Evolutionary conservation across 2,888 invertebrate species (phyloP).

Genomic region (Ametastegia equiseti): DNA sequence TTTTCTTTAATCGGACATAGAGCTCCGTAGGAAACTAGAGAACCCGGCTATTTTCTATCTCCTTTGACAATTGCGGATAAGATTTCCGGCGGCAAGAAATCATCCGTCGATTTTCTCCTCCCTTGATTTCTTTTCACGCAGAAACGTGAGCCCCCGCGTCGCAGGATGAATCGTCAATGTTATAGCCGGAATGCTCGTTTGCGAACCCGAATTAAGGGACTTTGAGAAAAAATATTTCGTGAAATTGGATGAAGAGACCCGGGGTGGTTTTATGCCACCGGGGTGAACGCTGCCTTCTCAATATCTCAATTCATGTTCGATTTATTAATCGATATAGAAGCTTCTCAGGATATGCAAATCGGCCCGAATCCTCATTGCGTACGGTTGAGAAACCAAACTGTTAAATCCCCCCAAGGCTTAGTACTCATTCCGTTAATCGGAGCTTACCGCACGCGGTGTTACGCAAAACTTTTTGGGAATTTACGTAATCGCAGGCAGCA

Average conservation of each 20-base stretch:
- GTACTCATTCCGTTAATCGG: not conserved
- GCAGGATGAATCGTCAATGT: not conserved
- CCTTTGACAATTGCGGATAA: not conserved
- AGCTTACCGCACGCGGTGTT: constrained; percentile 3
- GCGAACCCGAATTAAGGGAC: no score
- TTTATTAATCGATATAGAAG: not conserved
- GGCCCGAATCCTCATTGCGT: not conserved
- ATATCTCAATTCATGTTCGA: no score
- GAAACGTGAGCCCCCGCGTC: not conserved
- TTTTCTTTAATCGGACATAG: not conserved
- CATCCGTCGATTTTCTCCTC: not conserved
- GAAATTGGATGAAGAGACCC: no score
- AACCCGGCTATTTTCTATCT: not conserved
- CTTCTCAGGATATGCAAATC: not conserved
- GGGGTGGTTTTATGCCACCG: no score
- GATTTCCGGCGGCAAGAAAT: constrained; percentile 3
- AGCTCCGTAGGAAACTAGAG: not conserved
- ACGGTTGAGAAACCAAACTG: constrained; percentile 10
- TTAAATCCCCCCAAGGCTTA: not conserved
- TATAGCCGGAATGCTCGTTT: no score
- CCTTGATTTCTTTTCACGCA: not conserved
- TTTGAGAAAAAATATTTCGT: no score
- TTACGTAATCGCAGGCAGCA: not conserved
- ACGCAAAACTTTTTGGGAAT: constrained; percentile 2
- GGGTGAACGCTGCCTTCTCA: no score